Conservation (phyloP, 2,113 vertebrate species). For the human (Homo sapiens) region GRCh38 chr6:119546001-119546500, state of each 20-base stretch:
- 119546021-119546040: background rate
- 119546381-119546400: background rate
- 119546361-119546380: background rate
- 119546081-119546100: background rate
- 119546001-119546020: background rate
- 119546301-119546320: background rate
- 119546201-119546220: background rate
- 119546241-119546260: background rate
- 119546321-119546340: background rate
- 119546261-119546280: background rate
- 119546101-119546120: background rate
- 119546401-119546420: background rate
- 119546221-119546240: background rate
- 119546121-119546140: rapidly evolving
- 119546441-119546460: background rate
- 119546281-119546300: background rate
- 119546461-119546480: background rate
- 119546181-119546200: background rate
- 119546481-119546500: background rate
- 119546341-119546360: background rate
- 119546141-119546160: rapidly evolving
- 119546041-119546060: background rate
- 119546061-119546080: background rate
- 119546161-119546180: background rate
- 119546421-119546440: background rate